Evolutionary conservation across 2,888 invertebrate species (phyloP).

Genomic region (Watsonalla cultraria): DNA sequence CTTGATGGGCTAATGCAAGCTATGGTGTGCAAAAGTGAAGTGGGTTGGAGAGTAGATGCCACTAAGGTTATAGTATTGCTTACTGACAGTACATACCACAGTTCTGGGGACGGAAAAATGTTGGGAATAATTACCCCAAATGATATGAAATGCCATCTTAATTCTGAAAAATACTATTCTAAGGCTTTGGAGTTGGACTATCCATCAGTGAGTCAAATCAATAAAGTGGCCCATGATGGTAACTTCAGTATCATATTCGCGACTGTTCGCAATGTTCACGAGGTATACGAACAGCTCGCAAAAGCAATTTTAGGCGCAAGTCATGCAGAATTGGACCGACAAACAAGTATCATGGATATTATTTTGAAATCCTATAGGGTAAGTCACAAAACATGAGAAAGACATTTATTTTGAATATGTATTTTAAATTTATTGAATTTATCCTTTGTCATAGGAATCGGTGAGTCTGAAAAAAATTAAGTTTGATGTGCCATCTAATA

Average conservation of each 20-base stretch:
- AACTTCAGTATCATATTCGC: conserved; percentile 90
- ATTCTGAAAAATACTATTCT: conserved; percentile 68
- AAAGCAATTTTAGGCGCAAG: conserved; percentile 82
- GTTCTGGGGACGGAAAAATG: conserved; percentile 89
- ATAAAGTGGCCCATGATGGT: conserved; percentile 80
- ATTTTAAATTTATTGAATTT: too few species aligned
- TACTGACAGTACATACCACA: conserved; percentile 89
- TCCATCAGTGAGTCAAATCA: conserved; percentile 86
- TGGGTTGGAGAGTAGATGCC: conserved; percentile 87
- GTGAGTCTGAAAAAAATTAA: conserved; percentile 13
- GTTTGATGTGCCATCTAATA: conserved; percentile 21
- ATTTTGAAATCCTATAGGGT: conserved; percentile 84
- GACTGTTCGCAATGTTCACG: conserved; percentile 61
- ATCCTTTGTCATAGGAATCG: neutral
- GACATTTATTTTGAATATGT: neutral
- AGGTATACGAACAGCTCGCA: conserved; percentile 74
- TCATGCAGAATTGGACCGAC: conserved; percentile 61
- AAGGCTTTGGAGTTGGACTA: conserved; percentile 81
- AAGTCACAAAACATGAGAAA: conserved; percentile 24
- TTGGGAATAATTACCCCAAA: conserved; percentile 83
- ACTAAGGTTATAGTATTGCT: conserved; percentile 87
- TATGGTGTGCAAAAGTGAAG: conserved; percentile 82
- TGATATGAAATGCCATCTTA: conserved; percentile 83
- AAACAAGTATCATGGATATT: conserved; percentile 81
- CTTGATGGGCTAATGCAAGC: conserved; percentile 94